Percentiles rank a stretch among this genome's conserved stretches.
These are phyloP conservation scores for Scylla paramamosain DNA, from an alignment of 1,140 invertebrate genomes.

Conservation along the genomic window DNA sequence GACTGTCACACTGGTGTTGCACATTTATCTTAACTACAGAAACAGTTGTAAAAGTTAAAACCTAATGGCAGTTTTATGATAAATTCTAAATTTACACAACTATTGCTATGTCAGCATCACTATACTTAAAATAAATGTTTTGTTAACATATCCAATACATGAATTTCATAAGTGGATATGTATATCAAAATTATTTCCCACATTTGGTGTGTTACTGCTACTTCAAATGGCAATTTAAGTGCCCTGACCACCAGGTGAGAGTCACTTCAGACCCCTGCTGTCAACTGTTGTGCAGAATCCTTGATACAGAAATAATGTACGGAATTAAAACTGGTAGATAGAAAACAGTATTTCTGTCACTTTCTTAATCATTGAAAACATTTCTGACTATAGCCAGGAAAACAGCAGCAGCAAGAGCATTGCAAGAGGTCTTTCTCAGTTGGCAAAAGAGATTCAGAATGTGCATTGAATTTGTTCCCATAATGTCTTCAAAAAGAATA, in stretches of 20 bases:
- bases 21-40: conserved; percentile 56
- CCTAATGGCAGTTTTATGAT: conserved; percentile 71
- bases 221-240: background rate
- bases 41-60: conserved; percentile 61
- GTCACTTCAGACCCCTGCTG: background rate
- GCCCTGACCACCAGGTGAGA: background rate
- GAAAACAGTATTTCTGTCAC: too few relatives aligned
- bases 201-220: background rate
- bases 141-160: background rate
- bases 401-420: background rate
- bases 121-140: conserved; percentile 18
- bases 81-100: conserved; percentile 63
- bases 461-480: background rate
- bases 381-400: background rate
- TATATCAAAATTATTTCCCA: background rate
- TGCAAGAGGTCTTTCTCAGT: background rate
- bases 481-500: background rate
- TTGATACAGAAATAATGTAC: background rate
- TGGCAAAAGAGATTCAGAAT: background rate
- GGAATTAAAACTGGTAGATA: background rate
- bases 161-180: background rate
- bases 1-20: conserved; percentile 35
- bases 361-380: background rate
- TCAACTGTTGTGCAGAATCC: background rate
- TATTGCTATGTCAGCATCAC: conserved; percentile 62